Evolutionary conservation across 2,888 invertebrate species (phyloP), one percentile per base, ranked within the genome.

Genomic region (Melanostoma mellinum): DNA sequence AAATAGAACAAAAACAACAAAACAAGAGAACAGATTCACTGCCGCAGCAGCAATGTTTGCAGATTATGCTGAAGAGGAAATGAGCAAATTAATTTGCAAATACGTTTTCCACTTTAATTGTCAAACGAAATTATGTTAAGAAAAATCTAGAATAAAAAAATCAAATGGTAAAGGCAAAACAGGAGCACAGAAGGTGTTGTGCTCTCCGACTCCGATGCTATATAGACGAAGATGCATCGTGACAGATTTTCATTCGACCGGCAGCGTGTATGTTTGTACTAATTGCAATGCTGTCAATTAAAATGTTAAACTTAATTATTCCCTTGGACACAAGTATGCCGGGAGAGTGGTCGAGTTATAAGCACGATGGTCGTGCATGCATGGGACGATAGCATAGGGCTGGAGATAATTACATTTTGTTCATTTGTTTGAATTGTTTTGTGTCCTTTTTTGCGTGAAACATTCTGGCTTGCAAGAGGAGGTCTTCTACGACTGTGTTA

Each of bases 221-320:
- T 32, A 42, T 33, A 74, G 74, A 78, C 71, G 74, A 71, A 79
- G 79, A 84, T 79, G 74, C 84, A 79, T 79, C 79, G 84, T 79
- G 84, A 79, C 84, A 78, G 84, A 84, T 84, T 84, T 79, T 79
- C 79, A 79, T 69, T 79, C 71, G 67, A 60, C 71, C 78, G 73
- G 48, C 44, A 32, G 33, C 46, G 63, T 50, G 30, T 63, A 50
- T 84, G 74, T 78, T 52, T 78, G 71, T 78, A 84, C 84, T 84
- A 84, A 84, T 84, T 84, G 75, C 84, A 79, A 30, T 75, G 78
- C 85, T 85, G 85, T 85, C 85, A 85, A 80, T 80, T 85, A 85
- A 85, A 85, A 80, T 85, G 85, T 80, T 76, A 85, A 85, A 80
- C 85, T 85, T 80, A 85, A 85, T 85, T 85, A 85, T 85, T 63